Evolutionary conservation across 2,888 invertebrate species (phyloP).

Genomic region (Temnothorax unifasciatus): DNA sequence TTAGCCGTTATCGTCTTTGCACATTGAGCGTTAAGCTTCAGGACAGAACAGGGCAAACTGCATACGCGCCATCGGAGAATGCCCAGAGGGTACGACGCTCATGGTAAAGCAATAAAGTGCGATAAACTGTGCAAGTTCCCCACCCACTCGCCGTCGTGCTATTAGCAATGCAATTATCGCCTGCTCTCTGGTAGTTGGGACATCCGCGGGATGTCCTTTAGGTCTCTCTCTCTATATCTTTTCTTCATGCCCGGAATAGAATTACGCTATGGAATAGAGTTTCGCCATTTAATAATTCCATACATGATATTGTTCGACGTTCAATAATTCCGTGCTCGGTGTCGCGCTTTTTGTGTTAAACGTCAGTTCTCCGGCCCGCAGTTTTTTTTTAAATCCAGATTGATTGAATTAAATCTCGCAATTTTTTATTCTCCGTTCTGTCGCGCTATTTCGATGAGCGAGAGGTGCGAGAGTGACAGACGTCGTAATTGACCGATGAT

Average conservation of each 20-base stretch:
- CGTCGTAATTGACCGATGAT: constrained; percentile 12
- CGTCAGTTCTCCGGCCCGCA: too few species aligned
- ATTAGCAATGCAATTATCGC: constrained; percentile 72
- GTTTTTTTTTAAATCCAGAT: neutral
- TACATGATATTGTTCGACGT: neutral
- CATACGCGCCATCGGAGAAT: constrained; percentile 42
- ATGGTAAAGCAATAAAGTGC: constrained; percentile 58
- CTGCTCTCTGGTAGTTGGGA: constrained; percentile 17
- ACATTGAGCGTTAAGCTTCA: constrained; percentile 46
- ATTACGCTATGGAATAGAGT: constrained; percentile 12
- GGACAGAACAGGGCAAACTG: constrained; percentile 39
- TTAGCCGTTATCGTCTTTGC: constrained; percentile 54
- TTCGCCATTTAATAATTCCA: constrained; percentile 28
- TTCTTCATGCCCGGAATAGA: constrained; percentile 7
- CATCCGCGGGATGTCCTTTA: constrained; percentile 8
- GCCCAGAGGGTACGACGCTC: constrained; percentile 46
- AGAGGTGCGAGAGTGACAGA: neutral
- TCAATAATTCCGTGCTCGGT: neutral
- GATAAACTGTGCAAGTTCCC: constrained; percentile 63
- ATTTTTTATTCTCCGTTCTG: neutral
- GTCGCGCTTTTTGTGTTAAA: neutral
- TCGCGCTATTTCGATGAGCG: neutral
- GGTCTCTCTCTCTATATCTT: constrained; percentile 23
- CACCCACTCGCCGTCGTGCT: constrained; percentile 47
- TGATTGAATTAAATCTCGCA: neutral